phyloP scores from a whole-genome alignment of 2,888 invertebrate genomes.

The Liposcelis brunnea region DNA sequence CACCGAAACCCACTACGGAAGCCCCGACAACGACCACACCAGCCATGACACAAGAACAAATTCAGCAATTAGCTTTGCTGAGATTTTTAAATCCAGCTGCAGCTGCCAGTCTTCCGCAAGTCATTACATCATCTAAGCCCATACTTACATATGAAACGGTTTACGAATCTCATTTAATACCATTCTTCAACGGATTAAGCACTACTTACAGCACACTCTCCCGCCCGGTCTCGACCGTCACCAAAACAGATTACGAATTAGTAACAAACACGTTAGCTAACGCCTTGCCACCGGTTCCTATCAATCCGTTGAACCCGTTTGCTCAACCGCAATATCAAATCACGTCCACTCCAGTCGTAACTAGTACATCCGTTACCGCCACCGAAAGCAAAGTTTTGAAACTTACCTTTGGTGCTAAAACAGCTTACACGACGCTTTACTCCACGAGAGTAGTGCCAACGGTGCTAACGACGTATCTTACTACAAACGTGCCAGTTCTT shows the following conservation, averaged over 20 bases:
- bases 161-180: conserved; percentile 67
- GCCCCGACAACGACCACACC: conserved; percentile 25
- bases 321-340: conserved; percentile 47
- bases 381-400: conserved; percentile 68
- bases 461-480: conserved; percentile 64
- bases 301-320: conserved; percentile 12
- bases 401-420: conserved; percentile 79
- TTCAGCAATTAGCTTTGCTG: conserved; percentile 52
- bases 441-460: conserved; percentile 71
- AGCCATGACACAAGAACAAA: conserved; percentile 47
- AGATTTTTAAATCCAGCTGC: conserved; percentile 51
- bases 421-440: conserved; percentile 70
- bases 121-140: conserved; percentile 63
- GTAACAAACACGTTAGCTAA: conserved; percentile 54
- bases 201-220: conserved; percentile 65
- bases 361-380: conserved; percentile 59
- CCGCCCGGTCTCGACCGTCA: conserved; percentile 57
- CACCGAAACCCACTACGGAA: conserved; percentile 8
- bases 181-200: conserved; percentile 54
- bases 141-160: conserved; percentile 57
- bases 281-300: conserved; percentile 24
- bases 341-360: conserved; percentile 62
- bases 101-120: conserved; percentile 38
- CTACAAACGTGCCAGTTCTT: conserved; percentile 58
- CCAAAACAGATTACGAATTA: conserved; percentile 60